Evolutionary conservation across 2,888 invertebrate genomes (phyloP), one percentile per base, ranked within the genome.

Genomic region (Nomada ferruginata): DNA sequence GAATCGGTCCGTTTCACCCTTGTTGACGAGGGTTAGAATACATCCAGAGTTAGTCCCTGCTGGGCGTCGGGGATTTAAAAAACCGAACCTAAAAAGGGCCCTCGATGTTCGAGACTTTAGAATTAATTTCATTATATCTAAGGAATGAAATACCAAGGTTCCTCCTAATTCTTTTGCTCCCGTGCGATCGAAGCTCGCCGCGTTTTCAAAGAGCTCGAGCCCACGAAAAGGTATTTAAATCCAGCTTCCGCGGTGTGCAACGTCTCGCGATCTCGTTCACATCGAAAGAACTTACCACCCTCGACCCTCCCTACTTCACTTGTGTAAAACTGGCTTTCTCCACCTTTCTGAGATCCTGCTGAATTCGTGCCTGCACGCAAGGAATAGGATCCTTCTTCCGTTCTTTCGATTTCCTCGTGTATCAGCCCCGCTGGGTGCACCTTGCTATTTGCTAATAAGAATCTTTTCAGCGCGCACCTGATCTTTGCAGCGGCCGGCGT

Each of bases 391-490:
- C 77, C 77, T 82, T 68, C 76, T 66, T 71, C 60, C 75, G 81
- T 76, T 78, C 75, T 71, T 78, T 72, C 76, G 77, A 76, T 76
- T 59, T 65, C 65, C 2, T 57, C 70, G 76, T 53, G 74, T 76
- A 85, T 83, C 82, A 69, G 82, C 74, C 71, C 36, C 79, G 81
- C 57, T 57, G 74, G 65, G 50, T 81, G 65, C 76, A 65, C 71
- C 68, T 64, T 82, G 87, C 85, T 89, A 84, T 87, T 89, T 85
- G 85, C 86, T 89, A 89, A 89, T 87, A 89, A 89, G 89, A 88
- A 80, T 85, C 90, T 90, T 90, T 90, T 90, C 85, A 90, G 65
- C 64, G 61, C 73, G 81, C 87, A 87, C 84, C 88, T 86, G 88
- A 84, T 79, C 89, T 87, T 86, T 87, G 85, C 82, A 86, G 85